phyloP scores from a whole-genome alignment of 2,888 invertebrate genomes.

The Merodon equestris region DNA sequence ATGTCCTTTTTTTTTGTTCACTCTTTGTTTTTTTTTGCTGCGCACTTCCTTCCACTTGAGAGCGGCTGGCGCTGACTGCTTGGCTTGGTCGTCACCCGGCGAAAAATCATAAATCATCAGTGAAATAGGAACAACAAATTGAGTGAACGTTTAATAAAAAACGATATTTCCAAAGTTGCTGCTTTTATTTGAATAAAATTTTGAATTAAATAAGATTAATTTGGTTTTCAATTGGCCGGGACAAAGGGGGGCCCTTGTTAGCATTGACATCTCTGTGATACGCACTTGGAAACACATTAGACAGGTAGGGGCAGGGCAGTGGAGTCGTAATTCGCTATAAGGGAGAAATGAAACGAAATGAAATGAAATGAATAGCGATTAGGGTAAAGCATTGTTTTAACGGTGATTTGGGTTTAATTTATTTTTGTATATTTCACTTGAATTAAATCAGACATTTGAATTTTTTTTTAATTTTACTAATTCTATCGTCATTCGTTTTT shows the following conservation, averaged over 20 bases:
- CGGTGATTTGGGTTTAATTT: background rate
- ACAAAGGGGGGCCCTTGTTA: constrained; percentile 8
- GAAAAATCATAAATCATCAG: constrained; percentile 67
- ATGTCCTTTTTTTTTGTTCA: constrained; percentile 29
- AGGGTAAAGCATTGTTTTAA: constrained; percentile 25
- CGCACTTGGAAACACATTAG: constrained; percentile 29
- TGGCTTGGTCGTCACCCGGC: constrained; percentile 42
- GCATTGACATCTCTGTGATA: constrained; percentile 31
- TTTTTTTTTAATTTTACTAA: no score
- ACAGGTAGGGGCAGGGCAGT: background rate
- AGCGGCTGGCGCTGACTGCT: constrained; percentile 20
- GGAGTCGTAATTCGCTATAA: background rate
- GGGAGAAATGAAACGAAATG: constrained; percentile 5
- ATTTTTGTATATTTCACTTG: background rate
- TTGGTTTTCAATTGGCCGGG: constrained; percentile 60
- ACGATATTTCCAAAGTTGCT: constrained; percentile 63
- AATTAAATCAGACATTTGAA: no score
- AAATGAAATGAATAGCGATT: background rate
- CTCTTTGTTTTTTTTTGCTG: background rate
- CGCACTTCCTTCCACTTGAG: constrained; percentile 15
- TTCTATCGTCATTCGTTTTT: no score
- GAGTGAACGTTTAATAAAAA: constrained; percentile 66
- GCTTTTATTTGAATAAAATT: constrained; percentile 66
- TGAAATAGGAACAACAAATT: constrained; percentile 66
- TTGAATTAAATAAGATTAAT: constrained; percentile 68